These are phyloP conservation scores for Ovis canadensis DNA, from an alignment of 2,113 vertebrate species.

Conservation along the genomic window DNA sequence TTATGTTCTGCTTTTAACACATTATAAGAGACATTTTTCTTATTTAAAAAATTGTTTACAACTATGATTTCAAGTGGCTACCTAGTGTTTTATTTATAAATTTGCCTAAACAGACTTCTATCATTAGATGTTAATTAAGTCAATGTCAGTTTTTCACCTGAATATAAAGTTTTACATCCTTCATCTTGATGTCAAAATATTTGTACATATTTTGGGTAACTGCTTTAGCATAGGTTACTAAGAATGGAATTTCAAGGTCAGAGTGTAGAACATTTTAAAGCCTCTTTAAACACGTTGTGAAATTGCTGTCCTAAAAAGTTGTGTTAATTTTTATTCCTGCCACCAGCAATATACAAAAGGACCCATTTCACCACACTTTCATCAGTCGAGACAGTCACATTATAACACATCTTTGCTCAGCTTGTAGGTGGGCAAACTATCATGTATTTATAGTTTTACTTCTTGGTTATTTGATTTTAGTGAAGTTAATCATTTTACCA, in stretches of 20 bases:
- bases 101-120: not conserved
- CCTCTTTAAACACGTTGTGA: not conserved
- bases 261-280: not conserved
- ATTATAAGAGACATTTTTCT: not conserved
- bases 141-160: not conserved
- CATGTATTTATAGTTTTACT: not conserved
- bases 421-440: not conserved
- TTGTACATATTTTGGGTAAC: not conserved
- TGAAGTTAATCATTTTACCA: not conserved
- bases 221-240: not conserved
- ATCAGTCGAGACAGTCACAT: not conserved
- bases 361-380: not conserved
- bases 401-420: conserved; percentile 15
- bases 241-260: not conserved
- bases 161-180: not conserved
- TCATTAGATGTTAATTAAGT: not conserved
- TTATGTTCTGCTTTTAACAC: not conserved
- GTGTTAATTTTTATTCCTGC: not conserved
- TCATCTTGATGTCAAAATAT: conserved; percentile 4
- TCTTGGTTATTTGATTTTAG: not conserved
- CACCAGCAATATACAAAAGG: not conserved
- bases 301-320: not conserved
- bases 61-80: not conserved
- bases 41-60: not conserved
- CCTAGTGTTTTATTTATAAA: not conserved